Evolutionary conservation across 2,888 invertebrate species (phyloP), one percentile per base, ranked within the genome.

Genomic region (Stenichneumon culpator): DNA sequence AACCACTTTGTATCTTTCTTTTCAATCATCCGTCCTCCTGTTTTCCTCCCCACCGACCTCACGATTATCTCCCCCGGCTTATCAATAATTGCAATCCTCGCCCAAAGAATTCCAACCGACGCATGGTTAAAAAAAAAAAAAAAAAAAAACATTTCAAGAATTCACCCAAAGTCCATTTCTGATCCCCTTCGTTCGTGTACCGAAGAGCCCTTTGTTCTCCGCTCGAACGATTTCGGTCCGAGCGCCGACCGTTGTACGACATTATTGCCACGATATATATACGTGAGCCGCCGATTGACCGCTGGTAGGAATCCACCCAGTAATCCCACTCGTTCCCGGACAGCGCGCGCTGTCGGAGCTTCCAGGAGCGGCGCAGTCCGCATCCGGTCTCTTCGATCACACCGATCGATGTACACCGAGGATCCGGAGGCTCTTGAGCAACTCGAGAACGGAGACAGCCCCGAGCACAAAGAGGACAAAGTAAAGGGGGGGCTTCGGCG

Each of bases 61-160:
- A 69, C 54, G 28, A 52, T 32, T 6, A 3, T 67, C 2, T 75
- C 32, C n/a, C 36, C 16, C 39, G 84, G 68, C 50, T 79, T 79
- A 82, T 70, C 86, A 54, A 75, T 79, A 75, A 79, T 73, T 85
- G 69, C 32, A 22, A 82, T 82, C 78, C 65, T 25, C 22, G 39
- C 28, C 36, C 74, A 47, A 77, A 32, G 44, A 9, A 22, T 32
- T 22, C 36, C 39, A 80, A 67, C 63, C 68, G 28, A 72, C 6
- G 22, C 14, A 69, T 5, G 25, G 32, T 68, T 57, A 14, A 63
- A 19, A 39, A 54, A 52, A 65, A 3, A 52, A 4, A 25, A 57
- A 60, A 32, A 69, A 22, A 36, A 69, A 63, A 68, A 69, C 47
- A n/a, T n/a, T 44, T 19, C 19, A 6, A 22, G 57, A 67, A 82